Evolutionary conservation across 2,113 vertebrate genomes (phyloP).

Genomic region (Vulpes ferrilata): DNA sequence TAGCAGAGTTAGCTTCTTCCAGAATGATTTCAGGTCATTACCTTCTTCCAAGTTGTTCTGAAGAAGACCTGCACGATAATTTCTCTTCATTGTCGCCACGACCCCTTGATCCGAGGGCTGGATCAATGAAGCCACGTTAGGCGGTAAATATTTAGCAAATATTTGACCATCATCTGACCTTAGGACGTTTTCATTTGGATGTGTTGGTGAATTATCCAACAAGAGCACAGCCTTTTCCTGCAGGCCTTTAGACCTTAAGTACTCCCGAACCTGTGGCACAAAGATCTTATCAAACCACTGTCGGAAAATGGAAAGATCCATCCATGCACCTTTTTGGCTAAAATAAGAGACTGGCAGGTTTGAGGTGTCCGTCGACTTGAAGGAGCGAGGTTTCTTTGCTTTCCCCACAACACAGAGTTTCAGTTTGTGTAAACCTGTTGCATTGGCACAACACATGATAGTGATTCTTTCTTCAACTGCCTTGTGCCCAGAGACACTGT

Average conservation of each 20-base stretch:
- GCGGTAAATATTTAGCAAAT: constrained; percentile 82
- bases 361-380: constrained; percentile 76
- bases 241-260: constrained; percentile 79
- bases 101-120: constrained; percentile 80
- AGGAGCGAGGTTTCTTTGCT: constrained; percentile 78
- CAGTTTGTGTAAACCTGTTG: constrained; percentile 83
- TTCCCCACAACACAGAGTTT: constrained; percentile 83
- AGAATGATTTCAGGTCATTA: constrained; percentile 79
- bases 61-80: constrained; percentile 80
- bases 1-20: constrained; percentile 80
- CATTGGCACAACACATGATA: constrained; percentile 83
- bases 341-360: constrained; percentile 83
- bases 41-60: constrained; percentile 82
- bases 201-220: constrained; percentile 81
- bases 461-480: constrained; percentile 77
- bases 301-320: constrained; percentile 82
- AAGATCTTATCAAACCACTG: constrained; percentile 84
- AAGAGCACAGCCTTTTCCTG: constrained; percentile 83
- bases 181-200: constrained; percentile 82
- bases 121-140: constrained; percentile 76
- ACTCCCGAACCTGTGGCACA: constrained; percentile 83
- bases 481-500: constrained; percentile 57
- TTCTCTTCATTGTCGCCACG: constrained; percentile 75
- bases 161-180: constrained; percentile 83
- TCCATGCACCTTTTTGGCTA: constrained; percentile 82